Evolutionary conservation across 2,888 invertebrate genomes (phyloP).

Genomic region (Drosophila gaucha): DNA sequence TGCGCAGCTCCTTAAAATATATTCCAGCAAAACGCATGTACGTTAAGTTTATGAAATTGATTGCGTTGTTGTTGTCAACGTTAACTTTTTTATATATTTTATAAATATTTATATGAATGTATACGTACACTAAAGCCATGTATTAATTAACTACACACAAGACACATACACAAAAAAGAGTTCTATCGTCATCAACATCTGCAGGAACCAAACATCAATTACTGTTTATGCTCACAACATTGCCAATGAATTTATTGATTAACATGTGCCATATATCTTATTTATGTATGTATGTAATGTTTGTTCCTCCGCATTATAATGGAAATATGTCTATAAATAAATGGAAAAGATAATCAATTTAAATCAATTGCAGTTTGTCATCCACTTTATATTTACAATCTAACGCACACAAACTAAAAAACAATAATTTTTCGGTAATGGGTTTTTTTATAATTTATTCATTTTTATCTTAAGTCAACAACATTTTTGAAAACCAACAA

Average conservation of each 20-base stretch:
- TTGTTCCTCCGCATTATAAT: slow-evolving; percentile 52
- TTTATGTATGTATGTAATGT: slow-evolving; percentile 51
- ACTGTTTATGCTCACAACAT: slow-evolving; percentile 39
- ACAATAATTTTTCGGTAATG: slow-evolving; percentile 54
- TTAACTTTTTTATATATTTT: slow-evolving; percentile 66
- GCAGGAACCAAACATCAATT: slow-evolving; percentile 20
- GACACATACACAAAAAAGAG: slow-evolving; percentile 1
- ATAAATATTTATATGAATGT: slow-evolving; percentile 62
- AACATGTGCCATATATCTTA: slow-evolving; percentile 47
- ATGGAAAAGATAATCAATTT: slow-evolving; percentile 57
- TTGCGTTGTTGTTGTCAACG: slow-evolving; percentile 50
- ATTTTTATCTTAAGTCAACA: not conserved
- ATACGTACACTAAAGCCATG: slow-evolving; percentile 32
- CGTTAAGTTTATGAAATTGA: slow-evolving; percentile 66
- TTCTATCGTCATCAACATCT: slow-evolving; percentile 34
- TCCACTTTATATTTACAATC: slow-evolving; percentile 6
- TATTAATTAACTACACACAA: slow-evolving; percentile 24
- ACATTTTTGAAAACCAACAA: slow-evolving; percentile 22
- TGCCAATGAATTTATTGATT: slow-evolving; percentile 40
- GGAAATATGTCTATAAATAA: slow-evolving; percentile 55
- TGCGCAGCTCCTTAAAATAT: slow-evolving; percentile 14
- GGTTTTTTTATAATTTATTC: slow-evolving; percentile 34
- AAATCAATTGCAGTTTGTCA: slow-evolving; percentile 32
- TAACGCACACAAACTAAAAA: slow-evolving; percentile 6
- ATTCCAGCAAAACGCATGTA: slow-evolving; percentile 39